Percentiles rank a stretch among this genome's conserved stretches.
These are phyloP conservation scores for Gopherus evgoodei DNA, from an alignment of 2,113 vertebrate genomes.

Conservation along the genomic window DNA sequence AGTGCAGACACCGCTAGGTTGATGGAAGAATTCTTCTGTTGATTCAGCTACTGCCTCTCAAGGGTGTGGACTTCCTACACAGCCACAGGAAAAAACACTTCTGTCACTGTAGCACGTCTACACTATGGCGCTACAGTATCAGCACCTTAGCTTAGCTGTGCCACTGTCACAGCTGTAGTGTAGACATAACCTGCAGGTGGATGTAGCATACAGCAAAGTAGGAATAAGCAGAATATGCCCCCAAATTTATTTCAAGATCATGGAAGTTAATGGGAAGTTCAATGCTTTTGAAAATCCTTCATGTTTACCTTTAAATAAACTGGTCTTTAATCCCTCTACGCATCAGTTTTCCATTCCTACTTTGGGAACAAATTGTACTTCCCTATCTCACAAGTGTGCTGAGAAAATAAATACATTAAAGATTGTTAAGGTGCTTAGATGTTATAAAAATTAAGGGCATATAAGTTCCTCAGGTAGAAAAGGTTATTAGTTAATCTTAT, in stretches of 20 bases:
- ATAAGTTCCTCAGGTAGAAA: not conserved
- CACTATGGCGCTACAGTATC: not conserved
- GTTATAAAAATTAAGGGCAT: not conserved
- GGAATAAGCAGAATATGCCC: not conserved
- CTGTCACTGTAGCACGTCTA: not conserved
- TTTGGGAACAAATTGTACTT: not conserved
- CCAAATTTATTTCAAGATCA: not conserved
- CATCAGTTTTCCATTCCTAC: not conserved
- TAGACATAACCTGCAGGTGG: not conserved
- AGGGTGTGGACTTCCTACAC: not conserved
- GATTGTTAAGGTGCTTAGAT: not conserved
- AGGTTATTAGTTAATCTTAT: not conserved
- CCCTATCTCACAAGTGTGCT: not conserved
- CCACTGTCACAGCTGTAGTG: not conserved
- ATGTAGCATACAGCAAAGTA: not conserved
- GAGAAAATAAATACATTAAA: not conserved
- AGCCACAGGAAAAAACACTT: not conserved
- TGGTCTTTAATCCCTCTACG: not conserved
- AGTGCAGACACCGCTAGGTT: not conserved
- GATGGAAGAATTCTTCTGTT: not conserved
- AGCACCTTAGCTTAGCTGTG: not conserved
- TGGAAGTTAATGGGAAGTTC: not conserved
- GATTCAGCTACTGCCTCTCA: not conserved
- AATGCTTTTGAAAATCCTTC: not conserved
- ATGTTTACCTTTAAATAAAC: not conserved